Evolutionary conservation across 1,140 invertebrate genomes (phyloP).

Genomic region (Monochamus saltuarius): DNA sequence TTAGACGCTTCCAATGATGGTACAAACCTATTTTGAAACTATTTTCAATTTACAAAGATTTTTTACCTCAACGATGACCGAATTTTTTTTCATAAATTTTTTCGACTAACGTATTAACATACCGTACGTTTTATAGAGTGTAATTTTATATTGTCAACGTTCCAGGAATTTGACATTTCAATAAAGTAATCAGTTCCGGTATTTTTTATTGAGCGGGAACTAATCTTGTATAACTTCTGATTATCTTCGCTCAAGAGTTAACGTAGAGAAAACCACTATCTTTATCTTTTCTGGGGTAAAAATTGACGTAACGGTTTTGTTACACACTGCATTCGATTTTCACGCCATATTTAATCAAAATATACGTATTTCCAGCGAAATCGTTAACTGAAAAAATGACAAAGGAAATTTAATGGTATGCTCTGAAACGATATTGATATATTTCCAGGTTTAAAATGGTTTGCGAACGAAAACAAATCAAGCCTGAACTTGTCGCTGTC

Average conservation of each 20-base stretch:
- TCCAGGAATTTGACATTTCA: constrained; percentile 18
- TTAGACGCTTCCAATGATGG: too few species aligned
- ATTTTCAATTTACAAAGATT: too few species aligned
- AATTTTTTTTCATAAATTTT: constrained; percentile 7
- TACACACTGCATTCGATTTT: too few species aligned
- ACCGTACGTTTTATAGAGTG: constrained; percentile 11
- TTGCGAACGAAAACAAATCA: constrained; percentile 12
- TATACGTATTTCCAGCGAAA: too few species aligned
- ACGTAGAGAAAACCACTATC: neutral
- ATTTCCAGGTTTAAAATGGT: too few species aligned
- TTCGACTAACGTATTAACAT: constrained; percentile 15
- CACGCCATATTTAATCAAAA: too few species aligned
- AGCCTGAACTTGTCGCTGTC: constrained; percentile 11
- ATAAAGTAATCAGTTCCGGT: constrained; percentile 16
- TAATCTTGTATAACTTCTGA: constrained; percentile 13
- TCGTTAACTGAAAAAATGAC: too few species aligned
- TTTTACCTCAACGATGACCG: neutral
- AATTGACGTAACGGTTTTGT: constrained; percentile 15
- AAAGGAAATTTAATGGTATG: too few species aligned
- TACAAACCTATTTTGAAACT: too few species aligned
- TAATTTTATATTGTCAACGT: constrained; percentile 8
- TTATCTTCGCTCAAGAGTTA: constrained; percentile 1
- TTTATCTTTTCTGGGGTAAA: constrained; percentile 15
- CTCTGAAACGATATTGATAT: too few species aligned
- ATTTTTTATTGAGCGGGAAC: constrained; percentile 9